These are phyloP conservation scores for Bovichtus diacanthus DNA, from an alignment of 2,797 vertebrate species.

Conservation along the genomic window DNA sequence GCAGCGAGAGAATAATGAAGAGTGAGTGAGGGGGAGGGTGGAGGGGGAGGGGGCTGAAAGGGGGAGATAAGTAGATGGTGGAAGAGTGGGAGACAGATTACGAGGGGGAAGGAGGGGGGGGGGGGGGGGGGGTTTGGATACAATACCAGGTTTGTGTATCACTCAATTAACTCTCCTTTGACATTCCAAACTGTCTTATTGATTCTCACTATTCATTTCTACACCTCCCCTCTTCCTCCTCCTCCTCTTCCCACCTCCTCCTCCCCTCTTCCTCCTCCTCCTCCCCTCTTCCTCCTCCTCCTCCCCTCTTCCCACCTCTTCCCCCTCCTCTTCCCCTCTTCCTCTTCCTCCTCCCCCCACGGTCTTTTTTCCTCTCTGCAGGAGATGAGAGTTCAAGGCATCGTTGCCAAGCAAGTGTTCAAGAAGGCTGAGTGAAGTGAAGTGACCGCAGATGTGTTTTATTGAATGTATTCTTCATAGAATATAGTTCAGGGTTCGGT, in stretches of 20 bases:
- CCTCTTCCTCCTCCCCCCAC: conserved; percentile 7
- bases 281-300: no score
- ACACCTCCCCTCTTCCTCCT: background rate
- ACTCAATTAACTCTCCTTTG: conserved; percentile 34
- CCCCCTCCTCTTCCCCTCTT: no score
- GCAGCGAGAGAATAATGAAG: conserved; percentile 33
- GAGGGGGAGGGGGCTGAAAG: background rate
- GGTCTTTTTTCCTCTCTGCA: conserved; percentile 66
- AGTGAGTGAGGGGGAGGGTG: conserved; percentile 17
- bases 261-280: no score
- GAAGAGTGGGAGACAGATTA: conserved; percentile 42
- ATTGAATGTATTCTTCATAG: conserved; percentile 13
- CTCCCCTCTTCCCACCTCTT: no score
- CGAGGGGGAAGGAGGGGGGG: conserved; percentile 35
- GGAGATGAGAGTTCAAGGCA: conserved; percentile 90
- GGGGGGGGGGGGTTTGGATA: conserved; percentile 35
- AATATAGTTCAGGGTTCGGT: conserved; percentile 12
- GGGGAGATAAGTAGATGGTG: conserved; percentile 17
- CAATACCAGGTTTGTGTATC: conserved; percentile 34
- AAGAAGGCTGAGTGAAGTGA: conserved; percentile 87
- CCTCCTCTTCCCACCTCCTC: background rate
- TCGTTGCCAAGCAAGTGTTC: conserved; percentile 92
- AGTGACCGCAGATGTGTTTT: conserved; percentile 5
- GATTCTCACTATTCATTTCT: conserved; percentile 19
- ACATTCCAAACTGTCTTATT: conserved; percentile 48